Conservation (phyloP, 2,797 vertebrate species). For the Nannoperca australis region DNA sequence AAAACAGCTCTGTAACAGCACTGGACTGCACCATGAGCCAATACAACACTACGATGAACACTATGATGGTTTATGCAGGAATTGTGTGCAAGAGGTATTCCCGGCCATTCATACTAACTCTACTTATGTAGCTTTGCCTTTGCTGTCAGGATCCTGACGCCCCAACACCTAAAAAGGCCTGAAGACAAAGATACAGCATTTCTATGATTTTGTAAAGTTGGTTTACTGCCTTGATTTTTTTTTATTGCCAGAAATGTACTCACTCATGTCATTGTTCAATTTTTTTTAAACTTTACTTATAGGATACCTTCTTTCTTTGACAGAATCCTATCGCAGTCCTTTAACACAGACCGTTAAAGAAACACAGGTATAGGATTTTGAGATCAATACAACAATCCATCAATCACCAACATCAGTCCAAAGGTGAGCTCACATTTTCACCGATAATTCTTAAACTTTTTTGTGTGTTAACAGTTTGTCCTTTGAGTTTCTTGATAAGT, state of each 20-base stretch:
- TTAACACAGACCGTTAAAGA: neutral
- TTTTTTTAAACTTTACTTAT: neutral
- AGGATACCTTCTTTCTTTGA: too few species aligned
- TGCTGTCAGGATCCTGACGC: neutral
- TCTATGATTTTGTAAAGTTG: neutral
- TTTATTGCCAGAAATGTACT: neutral
- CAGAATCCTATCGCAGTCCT: neutral
- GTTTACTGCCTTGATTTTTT: constrained; percentile 54
- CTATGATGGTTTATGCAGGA: constrained; percentile 33
- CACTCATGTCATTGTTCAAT: neutral
- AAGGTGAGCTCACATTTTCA: constrained; percentile 21
- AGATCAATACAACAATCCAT: constrained; percentile 33
- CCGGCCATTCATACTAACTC: neutral
- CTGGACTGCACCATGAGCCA: neutral
- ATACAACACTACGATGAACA: constrained; percentile 1
- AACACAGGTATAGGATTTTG: neutral
- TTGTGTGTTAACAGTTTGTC: neutral
- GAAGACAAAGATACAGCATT: neutral
- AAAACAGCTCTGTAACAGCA: constrained; percentile 17
- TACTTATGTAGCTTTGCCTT: neutral
- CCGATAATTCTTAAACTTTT: neutral
- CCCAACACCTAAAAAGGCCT: neutral
- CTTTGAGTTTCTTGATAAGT: neutral
- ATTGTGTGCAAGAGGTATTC: constrained; percentile 35
- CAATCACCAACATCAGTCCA: neutral